phyloP scores from a whole-genome alignment of 2,797 vertebrate genomes.

The Molossus alvarezi region DNA sequence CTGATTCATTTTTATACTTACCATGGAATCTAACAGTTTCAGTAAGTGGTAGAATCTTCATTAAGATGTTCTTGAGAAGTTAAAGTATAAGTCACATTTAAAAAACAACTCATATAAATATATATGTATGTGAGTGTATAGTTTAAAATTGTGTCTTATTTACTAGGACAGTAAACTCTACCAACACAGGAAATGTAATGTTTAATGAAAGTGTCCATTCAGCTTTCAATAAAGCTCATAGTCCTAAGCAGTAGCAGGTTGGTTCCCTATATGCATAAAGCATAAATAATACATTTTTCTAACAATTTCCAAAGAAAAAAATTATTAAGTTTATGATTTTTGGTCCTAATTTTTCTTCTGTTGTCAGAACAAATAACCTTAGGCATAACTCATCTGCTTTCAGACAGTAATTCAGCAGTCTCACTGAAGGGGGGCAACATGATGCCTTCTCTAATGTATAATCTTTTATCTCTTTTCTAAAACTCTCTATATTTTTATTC shows the following conservation, averaged over 20 bases:
- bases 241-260: neutral
- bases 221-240: neutral
- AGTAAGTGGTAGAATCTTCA: neutral
- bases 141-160: constrained; percentile 6
- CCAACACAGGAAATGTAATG: neutral
- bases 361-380: neutral
- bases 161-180: neutral
- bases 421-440: neutral
- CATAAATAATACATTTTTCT: neutral
- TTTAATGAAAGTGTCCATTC: constrained; percentile 1
- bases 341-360: neutral
- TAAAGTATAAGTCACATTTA: neutral
- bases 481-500: neutral
- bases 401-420: neutral
- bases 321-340: neutral
- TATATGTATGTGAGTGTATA: neutral
- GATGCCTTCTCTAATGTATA: neutral
- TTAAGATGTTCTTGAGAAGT: neutral
- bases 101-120: neutral
- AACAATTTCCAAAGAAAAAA: constrained; percentile 4
- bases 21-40: neutral
- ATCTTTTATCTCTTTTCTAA: neutral
- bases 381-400: neutral
- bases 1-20: neutral
- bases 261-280: neutral